phyloP scores from a whole-genome alignment of 2,797 vertebrate genomes.

The Girardinus metallicus region DNA sequence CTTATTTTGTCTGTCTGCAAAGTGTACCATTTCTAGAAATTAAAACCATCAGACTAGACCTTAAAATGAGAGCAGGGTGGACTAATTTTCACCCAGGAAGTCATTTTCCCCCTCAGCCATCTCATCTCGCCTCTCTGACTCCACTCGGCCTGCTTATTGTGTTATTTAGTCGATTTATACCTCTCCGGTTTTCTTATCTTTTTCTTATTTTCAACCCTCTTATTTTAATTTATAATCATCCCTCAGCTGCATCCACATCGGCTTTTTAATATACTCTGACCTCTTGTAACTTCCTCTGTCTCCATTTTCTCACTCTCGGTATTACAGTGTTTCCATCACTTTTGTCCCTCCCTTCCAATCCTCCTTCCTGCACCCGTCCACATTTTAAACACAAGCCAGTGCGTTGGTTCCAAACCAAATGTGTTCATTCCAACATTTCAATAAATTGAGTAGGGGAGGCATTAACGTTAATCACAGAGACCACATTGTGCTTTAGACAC shows the following conservation, averaged over 20 bases:
- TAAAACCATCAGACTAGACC: constrained; percentile 74
- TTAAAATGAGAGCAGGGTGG: constrained; percentile 76
- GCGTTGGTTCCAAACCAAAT: constrained; percentile 81
- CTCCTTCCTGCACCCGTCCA: constrained; percentile 50
- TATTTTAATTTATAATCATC: constrained; percentile 27
- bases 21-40: constrained; percentile 77
- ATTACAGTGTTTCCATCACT: constrained; percentile 65
- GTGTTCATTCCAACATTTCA: constrained; percentile 88
- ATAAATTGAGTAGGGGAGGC: constrained; percentile 86
- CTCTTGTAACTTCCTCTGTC: constrained; percentile 54
- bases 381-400: constrained; percentile 78
- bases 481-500: constrained; percentile 88
- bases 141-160: constrained; percentile 1
- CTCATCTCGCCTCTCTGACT: constrained; percentile 46
- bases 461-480: constrained; percentile 89
- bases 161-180: background rate
- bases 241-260: constrained; percentile 26
- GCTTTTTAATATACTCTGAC: constrained; percentile 32
- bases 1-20: constrained; percentile 61
- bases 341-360: constrained; percentile 49
- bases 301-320: constrained; percentile 44
- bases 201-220: constrained; percentile 29
- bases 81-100: constrained; percentile 71
- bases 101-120: constrained; percentile 58
- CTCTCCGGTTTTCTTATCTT: constrained; percentile 30